Conservation (phyloP, 2,888 invertebrate species). For the Netelia inedita region DNA sequence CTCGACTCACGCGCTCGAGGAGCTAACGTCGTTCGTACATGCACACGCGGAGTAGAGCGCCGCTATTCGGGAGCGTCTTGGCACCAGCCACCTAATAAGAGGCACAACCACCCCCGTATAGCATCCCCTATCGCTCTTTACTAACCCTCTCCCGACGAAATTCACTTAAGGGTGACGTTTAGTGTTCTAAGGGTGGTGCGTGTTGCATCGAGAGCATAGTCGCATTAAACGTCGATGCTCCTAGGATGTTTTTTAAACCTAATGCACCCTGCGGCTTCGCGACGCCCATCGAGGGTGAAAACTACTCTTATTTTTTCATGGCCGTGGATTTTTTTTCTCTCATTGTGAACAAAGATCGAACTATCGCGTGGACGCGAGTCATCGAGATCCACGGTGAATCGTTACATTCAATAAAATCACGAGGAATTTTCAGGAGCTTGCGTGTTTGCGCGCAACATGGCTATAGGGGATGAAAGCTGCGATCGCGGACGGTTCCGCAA, state of each 20-base stretch:
- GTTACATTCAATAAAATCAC: too few relatives aligned
- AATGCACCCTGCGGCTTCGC: conserved; percentile 42
- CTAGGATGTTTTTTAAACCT: conserved; percentile 26
- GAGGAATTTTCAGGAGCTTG: too few relatives aligned
- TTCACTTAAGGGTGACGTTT: conserved; percentile 48
- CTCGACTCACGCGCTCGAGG: conserved; percentile 46
- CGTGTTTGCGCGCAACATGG: too few relatives aligned
- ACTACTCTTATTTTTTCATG: too few relatives aligned
- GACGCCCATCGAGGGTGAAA: background rate
- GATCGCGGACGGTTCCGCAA: conserved; percentile 35
- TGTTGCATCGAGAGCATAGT: background rate
- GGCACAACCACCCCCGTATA: background rate
- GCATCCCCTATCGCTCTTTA: background rate
- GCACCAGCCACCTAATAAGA: conserved; percentile 16
- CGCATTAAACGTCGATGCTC: conserved; percentile 14
- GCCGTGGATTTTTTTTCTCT: too few relatives aligned
- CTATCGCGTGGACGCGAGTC: too few relatives aligned
- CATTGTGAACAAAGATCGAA: too few relatives aligned
- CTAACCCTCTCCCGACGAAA: conserved; percentile 23
- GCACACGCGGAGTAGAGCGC: conserved; percentile 32
- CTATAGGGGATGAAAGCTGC: too few relatives aligned
- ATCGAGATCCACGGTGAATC: too few relatives aligned
- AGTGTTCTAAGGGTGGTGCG: background rate
- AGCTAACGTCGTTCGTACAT: conserved; percentile 67
- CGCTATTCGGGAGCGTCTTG: conserved; percentile 15